Evolutionary conservation across 2,888 invertebrate species (phyloP).

Genomic region (Mesochorus sp.): DNA sequence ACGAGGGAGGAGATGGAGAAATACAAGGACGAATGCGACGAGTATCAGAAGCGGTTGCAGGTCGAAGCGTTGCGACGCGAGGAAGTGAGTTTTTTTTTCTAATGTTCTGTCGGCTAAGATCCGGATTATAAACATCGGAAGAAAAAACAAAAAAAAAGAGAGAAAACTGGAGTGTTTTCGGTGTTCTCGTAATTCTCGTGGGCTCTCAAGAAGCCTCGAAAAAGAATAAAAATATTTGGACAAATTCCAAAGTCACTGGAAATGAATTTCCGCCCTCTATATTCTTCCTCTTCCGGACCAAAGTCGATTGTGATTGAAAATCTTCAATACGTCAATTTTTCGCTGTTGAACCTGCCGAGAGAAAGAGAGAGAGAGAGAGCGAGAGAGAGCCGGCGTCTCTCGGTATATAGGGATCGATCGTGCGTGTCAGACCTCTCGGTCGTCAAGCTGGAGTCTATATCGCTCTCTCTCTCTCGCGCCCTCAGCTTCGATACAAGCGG

Average conservation of each 20-base stretch:
- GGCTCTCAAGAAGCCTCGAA: too few relatives aligned
- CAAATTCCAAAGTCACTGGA: too few relatives aligned
- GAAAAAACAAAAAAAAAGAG: neutral
- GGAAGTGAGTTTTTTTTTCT: constrained; percentile 91
- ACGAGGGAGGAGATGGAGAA: constrained; percentile 99
- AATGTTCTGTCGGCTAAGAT: too few relatives aligned
- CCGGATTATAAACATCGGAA: too few relatives aligned
- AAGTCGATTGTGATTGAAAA: too few relatives aligned
- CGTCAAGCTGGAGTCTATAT: constrained; percentile 73
- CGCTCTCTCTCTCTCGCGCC: constrained; percentile 29
- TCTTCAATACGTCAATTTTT: constrained; percentile 15
- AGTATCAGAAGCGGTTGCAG: constrained; percentile 96
- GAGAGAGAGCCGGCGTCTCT: constrained; percentile 61
- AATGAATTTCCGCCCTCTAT: too few relatives aligned
- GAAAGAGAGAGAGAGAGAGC: constrained; percentile 3
- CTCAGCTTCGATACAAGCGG: constrained; percentile 32
- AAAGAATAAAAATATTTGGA: too few relatives aligned
- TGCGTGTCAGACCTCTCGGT: constrained; percentile 74
- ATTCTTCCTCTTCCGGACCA: too few relatives aligned
- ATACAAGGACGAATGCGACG: constrained; percentile 98
- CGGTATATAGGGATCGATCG: constrained; percentile 73
- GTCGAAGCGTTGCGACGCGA: constrained; percentile 97
- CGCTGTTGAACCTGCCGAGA: neutral
- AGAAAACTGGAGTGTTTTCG: too few relatives aligned
- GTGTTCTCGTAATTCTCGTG: too few relatives aligned